phyloP scores from a whole-genome alignment of 2,797 vertebrate genomes.

The Pangasius sanitwongsei region DNA sequence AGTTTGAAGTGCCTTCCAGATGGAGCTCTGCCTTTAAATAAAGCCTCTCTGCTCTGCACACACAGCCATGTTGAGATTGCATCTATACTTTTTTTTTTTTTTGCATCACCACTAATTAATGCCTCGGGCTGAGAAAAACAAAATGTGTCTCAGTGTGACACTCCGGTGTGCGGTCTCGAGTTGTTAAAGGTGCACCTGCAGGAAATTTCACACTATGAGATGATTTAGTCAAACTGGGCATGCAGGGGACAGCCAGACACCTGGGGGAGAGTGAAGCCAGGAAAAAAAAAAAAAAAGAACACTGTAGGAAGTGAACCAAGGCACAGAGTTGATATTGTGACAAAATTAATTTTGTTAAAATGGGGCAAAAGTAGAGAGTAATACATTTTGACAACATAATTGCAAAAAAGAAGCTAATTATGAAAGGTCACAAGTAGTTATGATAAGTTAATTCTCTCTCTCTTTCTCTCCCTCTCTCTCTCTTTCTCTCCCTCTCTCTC shows the following conservation, averaged over 20 bases:
- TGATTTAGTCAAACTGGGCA: slow-evolving; percentile 57
- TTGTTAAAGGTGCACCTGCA: slow-evolving; percentile 57
- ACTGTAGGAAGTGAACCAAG: slow-evolving; percentile 5
- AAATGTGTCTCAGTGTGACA: slow-evolving; percentile 58
- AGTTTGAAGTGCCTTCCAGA: slow-evolving; percentile 53
- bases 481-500: background rate
- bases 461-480: no score
- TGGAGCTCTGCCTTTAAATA: slow-evolving; percentile 54
- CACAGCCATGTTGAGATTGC: slow-evolving; percentile 57
- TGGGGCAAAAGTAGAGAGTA: background rate
- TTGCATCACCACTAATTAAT: slow-evolving; percentile 65
- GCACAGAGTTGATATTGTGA: background rate
- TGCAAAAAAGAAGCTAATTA: background rate
- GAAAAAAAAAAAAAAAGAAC: background rate
- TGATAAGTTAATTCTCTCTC: background rate
- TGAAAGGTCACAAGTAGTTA: background rate
- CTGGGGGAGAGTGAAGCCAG: slow-evolving; percentile 58
- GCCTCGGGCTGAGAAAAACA: slow-evolving; percentile 56
- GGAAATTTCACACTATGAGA: slow-evolving; percentile 61
- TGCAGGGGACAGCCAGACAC: slow-evolving; percentile 60
- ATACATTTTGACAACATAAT: background rate
- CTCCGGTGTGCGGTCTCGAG: slow-evolving; percentile 50
- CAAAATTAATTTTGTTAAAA: slow-evolving; percentile 12
- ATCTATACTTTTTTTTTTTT: slow-evolving; percentile 50
- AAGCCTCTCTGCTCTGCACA: slow-evolving; percentile 55